Evolutionary conservation across 2,113 vertebrate genomes (phyloP), one percentile per base, ranked within the genome.

Genomic region (Indicator indicator): DNA sequence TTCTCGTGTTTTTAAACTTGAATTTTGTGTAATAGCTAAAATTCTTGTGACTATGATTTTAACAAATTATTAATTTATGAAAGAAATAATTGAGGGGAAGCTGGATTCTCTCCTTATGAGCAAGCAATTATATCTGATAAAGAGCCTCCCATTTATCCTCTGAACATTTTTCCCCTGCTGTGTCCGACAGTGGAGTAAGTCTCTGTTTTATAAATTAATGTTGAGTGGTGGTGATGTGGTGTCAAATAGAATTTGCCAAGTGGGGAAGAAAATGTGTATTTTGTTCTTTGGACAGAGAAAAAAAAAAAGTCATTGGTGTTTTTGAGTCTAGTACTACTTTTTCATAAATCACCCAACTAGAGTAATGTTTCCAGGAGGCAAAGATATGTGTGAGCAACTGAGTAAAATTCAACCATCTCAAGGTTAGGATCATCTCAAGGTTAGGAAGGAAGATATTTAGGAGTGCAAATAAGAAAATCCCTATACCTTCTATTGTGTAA

Each of bases 11-110:
- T 97, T 97, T 89, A 97, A 98, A 98, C 97, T 98, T 98, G 97
- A 98, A 98, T 97, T 97, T 96, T 98, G 96, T 98, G 93, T 98
- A 96, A 97, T 97, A 97, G 95, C 96, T 97, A 90, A 94, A 98
- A 96, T 96, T 96, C 96, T 98, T 97, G 96, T 97, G 96, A 96
- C 96, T 97, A 96, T 98, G 97, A 97, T 98, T 98, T 97, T 98
- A 96, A 98, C 95, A 97, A 95, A 95, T 96, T 97, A 97, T 98
- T 98, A 98, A 98, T 98, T 98, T 98, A 98, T 98, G 96, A 97
- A 97, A 97, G 94, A 97, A 92, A 94, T 94, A 92, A 83, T 83
- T 96, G 96, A 97, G 98, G 98, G 97, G 98, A 98, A 98, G 97
- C 98, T 98, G 98, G 97, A 95, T 98, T 98, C 86, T 98, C 97